phyloP scores from a whole-genome alignment of 2,113 vertebrate species.

The Chrysochloris asiatica region DNA sequence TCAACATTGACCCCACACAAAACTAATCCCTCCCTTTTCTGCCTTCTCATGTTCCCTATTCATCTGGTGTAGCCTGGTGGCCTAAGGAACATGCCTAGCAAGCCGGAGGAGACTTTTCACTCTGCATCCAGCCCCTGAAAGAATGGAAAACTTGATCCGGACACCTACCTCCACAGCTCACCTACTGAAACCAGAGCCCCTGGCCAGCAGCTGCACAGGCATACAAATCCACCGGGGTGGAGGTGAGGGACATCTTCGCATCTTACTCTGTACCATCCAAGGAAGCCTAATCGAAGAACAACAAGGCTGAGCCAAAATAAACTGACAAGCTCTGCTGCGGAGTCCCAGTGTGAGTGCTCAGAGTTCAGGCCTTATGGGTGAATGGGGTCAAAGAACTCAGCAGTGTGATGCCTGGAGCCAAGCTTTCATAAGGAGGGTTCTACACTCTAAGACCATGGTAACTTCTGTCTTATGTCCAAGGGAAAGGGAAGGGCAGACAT shows the following conservation, averaged over 20 bases:
- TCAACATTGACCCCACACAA: slow-evolving; percentile 77
- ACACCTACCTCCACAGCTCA: slow-evolving; percentile 20
- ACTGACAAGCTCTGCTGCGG: slow-evolving; percentile 7
- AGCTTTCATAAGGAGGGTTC: slow-evolving; percentile 54
- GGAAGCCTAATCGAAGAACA: slow-evolving; percentile 63
- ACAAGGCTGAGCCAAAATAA: slow-evolving; percentile 72
- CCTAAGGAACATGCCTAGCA: slow-evolving; percentile 33
- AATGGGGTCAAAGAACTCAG: slow-evolving; percentile 46
- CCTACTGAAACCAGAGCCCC: slow-evolving; percentile 66
- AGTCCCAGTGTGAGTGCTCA: slow-evolving; percentile 59
- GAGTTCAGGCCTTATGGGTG: slow-evolving; percentile 58
- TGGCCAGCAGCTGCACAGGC: slow-evolving; percentile 59
- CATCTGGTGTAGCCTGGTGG: slow-evolving; percentile 46
- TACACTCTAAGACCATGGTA: slow-evolving; percentile 62
- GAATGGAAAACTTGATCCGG: slow-evolving; percentile 65
- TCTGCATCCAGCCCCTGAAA: slow-evolving; percentile 38
- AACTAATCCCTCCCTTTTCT: slow-evolving; percentile 79
- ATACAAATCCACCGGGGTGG: slow-evolving; percentile 39
- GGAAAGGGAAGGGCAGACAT: too few species aligned
- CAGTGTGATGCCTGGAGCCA: slow-evolving; percentile 31
- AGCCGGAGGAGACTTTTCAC: not conserved
- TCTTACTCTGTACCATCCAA: slow-evolving; percentile 54
- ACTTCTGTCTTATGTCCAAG: slow-evolving; percentile 30
- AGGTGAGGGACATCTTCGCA: not conserved
- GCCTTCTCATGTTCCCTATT: slow-evolving; percentile 82